A percentile compares a stretch with the other conserved stretches of the same genome.
Conservation (phyloP, 1,140 invertebrate genomes). For the Orussus abietinus region DNA sequence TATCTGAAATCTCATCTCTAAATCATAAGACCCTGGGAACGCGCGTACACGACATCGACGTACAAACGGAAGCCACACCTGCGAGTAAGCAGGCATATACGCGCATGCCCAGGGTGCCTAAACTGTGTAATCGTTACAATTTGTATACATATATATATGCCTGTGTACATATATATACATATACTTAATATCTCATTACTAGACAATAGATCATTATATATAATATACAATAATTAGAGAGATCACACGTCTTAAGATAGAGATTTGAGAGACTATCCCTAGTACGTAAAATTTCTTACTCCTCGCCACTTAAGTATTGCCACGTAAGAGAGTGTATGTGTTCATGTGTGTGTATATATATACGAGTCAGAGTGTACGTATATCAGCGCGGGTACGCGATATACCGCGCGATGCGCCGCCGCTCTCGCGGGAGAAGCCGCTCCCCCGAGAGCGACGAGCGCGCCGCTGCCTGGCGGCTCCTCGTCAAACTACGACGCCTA, state of each 20-base stretch:
- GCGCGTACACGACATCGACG: too few species aligned
- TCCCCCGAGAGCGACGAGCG: too few species aligned
- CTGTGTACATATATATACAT: slow-evolving; percentile 6
- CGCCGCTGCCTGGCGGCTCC: too few species aligned
- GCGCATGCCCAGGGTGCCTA: slow-evolving; percentile 38
- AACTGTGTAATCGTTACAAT: slow-evolving; percentile 38
- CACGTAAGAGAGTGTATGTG: slow-evolving; percentile 47
- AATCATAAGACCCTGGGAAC: slow-evolving; percentile 50
- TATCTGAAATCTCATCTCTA: slow-evolving; percentile 48
- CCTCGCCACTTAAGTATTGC: slow-evolving; percentile 45
- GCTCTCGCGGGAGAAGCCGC: too few species aligned
- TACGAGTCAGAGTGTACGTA: too few species aligned
- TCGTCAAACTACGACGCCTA: too few species aligned
- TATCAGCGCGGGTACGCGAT: too few species aligned
- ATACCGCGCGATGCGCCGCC: too few species aligned
- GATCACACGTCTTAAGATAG: slow-evolving; percentile 55
- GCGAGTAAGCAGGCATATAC: slow-evolving; percentile 43
- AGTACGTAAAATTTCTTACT: slow-evolving; percentile 42
- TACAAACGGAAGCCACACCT: too few species aligned
- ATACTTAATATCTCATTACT: slow-evolving; percentile 36
- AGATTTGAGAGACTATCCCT: slow-evolving; percentile 54
- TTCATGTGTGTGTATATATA: too few species aligned
- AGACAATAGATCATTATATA: slow-evolving; percentile 42
- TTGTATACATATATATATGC: slow-evolving; percentile 20
- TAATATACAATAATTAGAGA: slow-evolving; percentile 55